phyloP scores from a whole-genome alignment of 2,797 vertebrate species.

The Cuniculus paca region DNA sequence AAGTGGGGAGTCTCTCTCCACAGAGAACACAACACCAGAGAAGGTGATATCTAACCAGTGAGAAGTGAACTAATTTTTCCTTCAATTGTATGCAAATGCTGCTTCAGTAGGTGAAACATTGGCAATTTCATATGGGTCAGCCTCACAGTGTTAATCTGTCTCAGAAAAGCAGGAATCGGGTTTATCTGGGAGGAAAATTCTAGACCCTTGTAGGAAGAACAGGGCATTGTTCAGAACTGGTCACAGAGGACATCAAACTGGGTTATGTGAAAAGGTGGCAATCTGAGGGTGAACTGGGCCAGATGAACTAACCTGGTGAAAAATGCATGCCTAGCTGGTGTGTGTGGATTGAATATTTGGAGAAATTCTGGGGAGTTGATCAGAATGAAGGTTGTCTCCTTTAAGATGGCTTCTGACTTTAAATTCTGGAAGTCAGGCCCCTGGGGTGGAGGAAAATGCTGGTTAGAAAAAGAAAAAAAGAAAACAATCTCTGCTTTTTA shows the following conservation, averaged over 20 bases:
- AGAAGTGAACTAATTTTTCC: constrained; percentile 56
- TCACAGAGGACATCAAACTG: not conserved
- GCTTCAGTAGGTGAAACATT: constrained; percentile 27
- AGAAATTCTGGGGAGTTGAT: not conserved
- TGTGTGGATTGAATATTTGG: not conserved
- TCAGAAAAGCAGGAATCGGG: not conserved
- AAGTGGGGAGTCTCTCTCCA: constrained; percentile 24
- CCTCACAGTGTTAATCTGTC: constrained; percentile 14
- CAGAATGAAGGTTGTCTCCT: not conserved
- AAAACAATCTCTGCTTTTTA: not conserved
- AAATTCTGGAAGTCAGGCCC: not conserved
- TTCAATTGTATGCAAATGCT: not conserved
- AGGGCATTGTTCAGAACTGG: not conserved
- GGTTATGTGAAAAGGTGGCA: not conserved
- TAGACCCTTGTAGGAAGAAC: not conserved
- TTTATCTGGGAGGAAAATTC: not conserved
- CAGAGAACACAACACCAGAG: not conserved
- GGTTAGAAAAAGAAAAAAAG: not conserved
- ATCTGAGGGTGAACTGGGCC: not conserved
- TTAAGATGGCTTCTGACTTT: not conserved
- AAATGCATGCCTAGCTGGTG: not conserved
- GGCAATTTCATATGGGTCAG: not conserved
- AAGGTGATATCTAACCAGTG: not conserved
- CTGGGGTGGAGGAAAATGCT: constrained; percentile 21
- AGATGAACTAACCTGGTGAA: not conserved